These are phyloP conservation scores for Calidris pugnax DNA, from an alignment of 2,113 vertebrate species.

Conservation along the genomic window DNA sequence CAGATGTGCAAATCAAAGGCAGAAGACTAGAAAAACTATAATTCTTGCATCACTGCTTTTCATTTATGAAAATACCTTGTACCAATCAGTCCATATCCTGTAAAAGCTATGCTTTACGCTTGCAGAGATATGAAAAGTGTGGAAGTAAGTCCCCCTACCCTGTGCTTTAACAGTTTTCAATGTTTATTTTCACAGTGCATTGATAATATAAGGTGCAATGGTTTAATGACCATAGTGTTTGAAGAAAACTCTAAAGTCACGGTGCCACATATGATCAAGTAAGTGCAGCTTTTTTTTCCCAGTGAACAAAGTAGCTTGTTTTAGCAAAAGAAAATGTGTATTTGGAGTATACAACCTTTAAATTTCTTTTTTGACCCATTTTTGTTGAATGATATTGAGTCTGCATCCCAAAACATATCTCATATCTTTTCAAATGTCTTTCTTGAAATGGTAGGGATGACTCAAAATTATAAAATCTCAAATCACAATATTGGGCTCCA, in stretches of 20 bases:
- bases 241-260: constrained; percentile 99
- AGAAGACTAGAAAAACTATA: background rate
- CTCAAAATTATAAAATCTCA: background rate
- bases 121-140: background rate
- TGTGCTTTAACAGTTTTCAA: background rate
- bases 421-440: background rate
- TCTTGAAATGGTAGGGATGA: background rate
- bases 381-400: background rate
- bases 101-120: background rate
- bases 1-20: background rate
- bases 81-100: background rate
- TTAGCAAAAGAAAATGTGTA: background rate
- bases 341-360: background rate
- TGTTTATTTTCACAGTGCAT: constrained; percentile 85
- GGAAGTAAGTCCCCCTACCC: background rate
- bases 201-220: constrained; percentile 98
- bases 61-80: background rate
- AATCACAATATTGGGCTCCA: background rate
- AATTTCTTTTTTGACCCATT: rapidly evolving
- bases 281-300: constrained; percentile 63
- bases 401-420: background rate
- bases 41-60: background rate
- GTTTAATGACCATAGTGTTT: constrained; percentile 98
- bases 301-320: background rate
- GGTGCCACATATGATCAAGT: constrained; percentile 99